Base-by-base conservation (phyloP, 2,113 vertebrate species). In the Plotosus lineatus region DNA sequence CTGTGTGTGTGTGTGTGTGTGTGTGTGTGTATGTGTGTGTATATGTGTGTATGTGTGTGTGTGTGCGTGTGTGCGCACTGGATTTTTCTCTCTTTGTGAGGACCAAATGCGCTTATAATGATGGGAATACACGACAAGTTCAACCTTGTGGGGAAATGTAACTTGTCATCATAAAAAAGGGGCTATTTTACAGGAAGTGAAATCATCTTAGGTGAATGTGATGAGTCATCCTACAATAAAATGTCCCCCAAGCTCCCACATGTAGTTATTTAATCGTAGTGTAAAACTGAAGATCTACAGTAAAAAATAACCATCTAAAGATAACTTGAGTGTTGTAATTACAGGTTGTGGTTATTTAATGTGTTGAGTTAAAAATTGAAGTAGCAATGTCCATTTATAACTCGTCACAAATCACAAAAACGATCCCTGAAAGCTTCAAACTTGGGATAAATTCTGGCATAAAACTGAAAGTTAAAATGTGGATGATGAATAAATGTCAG, bases 101-200 rank as follows among this genome's bases (percentile, higher is more conserved):
- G 46, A 73, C 46, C 69, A 50, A 73, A 73, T 51, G 17, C 26
- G 2, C 69, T 26, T 26, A 48, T 50, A 72, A 50, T 48, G 69
- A 33, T 51, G 12, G 17, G 26, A 73, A 23, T 36, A 51, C 10
- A 51, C 23, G 28, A 36, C 31, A 51, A 36, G 28, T 51, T 33
- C 15, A 36, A 73, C 44, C 68, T 48, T 48, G 26, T 48, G 17
- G 28, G 42, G 31, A 28, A 51, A 23, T 33, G 21, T 51, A 19
- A 21, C 26, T 71, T 48, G 44, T 71, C 68, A 11, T 71, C 15
- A 50, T 31, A 19, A 71, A 71, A 48, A 46, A 71, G n/a, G 40
- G 14, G 40, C 40, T 69, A 15, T 26, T 61, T 63, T n/a, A 26
- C 23, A 17, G 42, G 40, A 69, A 28, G n/a, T 15, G 0, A 46